A percentile compares a stretch with the other conserved stretches of the same genome.
phyloP scores from a whole-genome alignment of 2,113 vertebrate genomes.

The human region DNA sequence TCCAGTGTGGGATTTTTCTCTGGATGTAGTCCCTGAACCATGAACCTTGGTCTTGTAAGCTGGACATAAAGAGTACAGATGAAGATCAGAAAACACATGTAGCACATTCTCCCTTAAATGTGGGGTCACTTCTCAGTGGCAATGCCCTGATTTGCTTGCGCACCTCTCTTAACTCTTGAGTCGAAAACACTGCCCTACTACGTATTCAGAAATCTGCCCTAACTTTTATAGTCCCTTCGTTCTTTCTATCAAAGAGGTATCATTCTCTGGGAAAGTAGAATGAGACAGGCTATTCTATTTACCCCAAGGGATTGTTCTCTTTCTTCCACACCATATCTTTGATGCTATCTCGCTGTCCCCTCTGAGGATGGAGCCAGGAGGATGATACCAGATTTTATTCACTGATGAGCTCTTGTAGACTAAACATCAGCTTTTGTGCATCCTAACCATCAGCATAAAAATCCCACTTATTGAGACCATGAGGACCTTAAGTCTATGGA shows the following conservation, averaged over 20 bases:
- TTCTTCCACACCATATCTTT: background rate
- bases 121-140: background rate
- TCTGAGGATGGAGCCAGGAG: background rate
- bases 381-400: background rate
- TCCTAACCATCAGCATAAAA: background rate
- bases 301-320: background rate
- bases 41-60: background rate
- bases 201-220: background rate
- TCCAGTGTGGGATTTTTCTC: background rate
- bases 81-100: background rate
- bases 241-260: background rate
- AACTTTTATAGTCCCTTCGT: background rate
- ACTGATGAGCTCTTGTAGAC: background rate
- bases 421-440: background rate
- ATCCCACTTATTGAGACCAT: background rate
- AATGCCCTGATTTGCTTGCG: background rate
- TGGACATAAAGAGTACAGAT: background rate
- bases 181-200: background rate
- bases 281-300: background rate
- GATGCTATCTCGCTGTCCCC: background rate
- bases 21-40: background rate
- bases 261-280: background rate
- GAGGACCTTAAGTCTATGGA: background rate
- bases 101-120: background rate
- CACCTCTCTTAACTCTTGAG: background rate